These are phyloP conservation scores for Phallusia fumigata DNA, from an alignment of 23 tunicate genomes.

Conservation along the genomic window DNA sequence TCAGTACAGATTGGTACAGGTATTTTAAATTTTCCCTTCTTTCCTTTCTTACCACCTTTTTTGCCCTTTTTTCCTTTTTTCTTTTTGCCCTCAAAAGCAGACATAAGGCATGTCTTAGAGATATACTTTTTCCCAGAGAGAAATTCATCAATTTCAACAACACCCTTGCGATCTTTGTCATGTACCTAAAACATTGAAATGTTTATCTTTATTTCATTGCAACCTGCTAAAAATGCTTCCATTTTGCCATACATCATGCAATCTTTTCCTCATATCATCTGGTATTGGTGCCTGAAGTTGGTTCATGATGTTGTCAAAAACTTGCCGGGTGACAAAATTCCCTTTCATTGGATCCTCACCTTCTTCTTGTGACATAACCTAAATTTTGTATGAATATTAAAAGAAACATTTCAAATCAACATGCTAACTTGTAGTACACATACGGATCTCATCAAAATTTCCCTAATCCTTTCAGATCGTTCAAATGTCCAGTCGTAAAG, in stretches of 20 bases:
- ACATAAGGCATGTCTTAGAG: slow-evolving; percentile 82
- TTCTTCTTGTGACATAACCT: slow-evolving; percentile 29
- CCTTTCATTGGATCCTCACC: slow-evolving; percentile 51
- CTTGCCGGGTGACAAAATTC: slow-evolving; percentile 45
- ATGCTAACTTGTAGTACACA: not conserved
- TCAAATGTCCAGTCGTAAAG: slow-evolving; percentile 84
- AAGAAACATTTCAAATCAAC: not conserved
- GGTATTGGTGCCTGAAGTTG: slow-evolving; percentile 66
- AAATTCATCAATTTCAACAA: slow-evolving; percentile 87
- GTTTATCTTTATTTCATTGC: not conserved
- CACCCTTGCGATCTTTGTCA: slow-evolving; percentile 75
- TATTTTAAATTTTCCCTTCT: slow-evolving; percentile 72
- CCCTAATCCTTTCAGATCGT: slow-evolving; percentile 46
- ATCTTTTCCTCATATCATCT: slow-evolving; percentile 43
- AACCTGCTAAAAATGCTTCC: not conserved
- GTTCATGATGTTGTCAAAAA: slow-evolving; percentile 64
- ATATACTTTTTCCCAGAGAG: slow-evolving; percentile 90
- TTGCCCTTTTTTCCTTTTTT: slow-evolving; percentile 43
- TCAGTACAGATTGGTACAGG: slow-evolving; percentile 83
- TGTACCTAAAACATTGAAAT: slow-evolving; percentile 44
- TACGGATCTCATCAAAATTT: slow-evolving; percentile 55
- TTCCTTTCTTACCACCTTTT: slow-evolving; percentile 63
- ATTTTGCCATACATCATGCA: slow-evolving; percentile 40
- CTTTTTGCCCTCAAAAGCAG: slow-evolving; percentile 81
- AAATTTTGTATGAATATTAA: not conserved